These are phyloP conservation scores for Syritta pipiens DNA, from an alignment of 2,888 invertebrate species.

Conservation along the genomic window DNA sequence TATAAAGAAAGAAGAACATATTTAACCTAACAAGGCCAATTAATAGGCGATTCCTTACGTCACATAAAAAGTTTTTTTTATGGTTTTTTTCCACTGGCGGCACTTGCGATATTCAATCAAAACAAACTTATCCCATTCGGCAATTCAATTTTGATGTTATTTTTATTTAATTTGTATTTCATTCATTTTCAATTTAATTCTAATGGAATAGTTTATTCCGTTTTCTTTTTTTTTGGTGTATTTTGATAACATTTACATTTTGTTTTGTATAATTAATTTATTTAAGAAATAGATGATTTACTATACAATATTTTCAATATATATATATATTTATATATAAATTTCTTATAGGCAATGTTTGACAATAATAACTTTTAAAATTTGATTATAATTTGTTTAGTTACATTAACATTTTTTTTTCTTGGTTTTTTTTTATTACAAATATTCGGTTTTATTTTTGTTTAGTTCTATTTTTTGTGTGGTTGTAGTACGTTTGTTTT, in stretches of 20 bases:
- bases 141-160: no score
- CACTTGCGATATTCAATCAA: no score
- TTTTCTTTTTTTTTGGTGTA: slow-evolving; percentile 15
- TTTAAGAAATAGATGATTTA: slow-evolving; percentile 65
- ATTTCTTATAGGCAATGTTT: slow-evolving; percentile 67
- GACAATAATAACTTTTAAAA: slow-evolving; percentile 66
- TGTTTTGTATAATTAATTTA: slow-evolving; percentile 61
- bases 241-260: slow-evolving; percentile 62
- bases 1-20: no score
- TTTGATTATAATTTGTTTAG: slow-evolving; percentile 62
- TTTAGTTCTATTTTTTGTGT: slow-evolving; percentile 21
- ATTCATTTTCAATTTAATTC: slow-evolving; percentile 10
- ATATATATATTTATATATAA: slow-evolving; percentile 57
- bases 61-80: no score
- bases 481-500: background rate
- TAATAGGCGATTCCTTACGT: no score
- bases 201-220: slow-evolving; percentile 41
- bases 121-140: no score
- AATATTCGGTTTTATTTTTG: slow-evolving; percentile 11
- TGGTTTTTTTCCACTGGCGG: no score
- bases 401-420: slow-evolving; percentile 51
- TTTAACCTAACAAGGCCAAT: no score
- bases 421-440: no score
- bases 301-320: slow-evolving; percentile 68
- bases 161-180: background rate